Conservation (phyloP, 1,140 invertebrate species). For the Carcinoscorpius rotundicauda region DNA sequence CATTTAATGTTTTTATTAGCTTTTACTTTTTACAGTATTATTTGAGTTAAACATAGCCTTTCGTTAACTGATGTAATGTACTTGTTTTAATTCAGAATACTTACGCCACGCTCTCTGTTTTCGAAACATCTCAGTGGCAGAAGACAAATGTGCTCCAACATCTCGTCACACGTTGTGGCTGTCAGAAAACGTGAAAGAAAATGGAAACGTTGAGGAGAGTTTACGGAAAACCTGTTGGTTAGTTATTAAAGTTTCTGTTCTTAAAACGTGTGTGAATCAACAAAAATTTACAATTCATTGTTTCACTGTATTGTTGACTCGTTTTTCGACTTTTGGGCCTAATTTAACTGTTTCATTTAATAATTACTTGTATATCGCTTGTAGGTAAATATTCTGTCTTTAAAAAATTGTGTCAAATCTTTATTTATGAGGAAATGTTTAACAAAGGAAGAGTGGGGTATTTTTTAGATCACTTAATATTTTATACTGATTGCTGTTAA, state of each 20-base stretch:
- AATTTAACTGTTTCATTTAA: too few relatives aligned
- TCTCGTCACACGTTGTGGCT: constrained; percentile 18
- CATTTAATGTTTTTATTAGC: constrained; percentile 1
- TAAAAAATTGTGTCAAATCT: too few relatives aligned
- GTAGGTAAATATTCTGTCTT: too few relatives aligned
- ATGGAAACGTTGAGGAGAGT: constrained; percentile 19
- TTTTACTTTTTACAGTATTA: constrained; percentile 6
- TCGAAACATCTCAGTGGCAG: constrained; percentile 21
- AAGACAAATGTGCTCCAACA: constrained; percentile 21
- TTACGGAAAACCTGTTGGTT: constrained; percentile 20
- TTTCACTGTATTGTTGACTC: too few relatives aligned
- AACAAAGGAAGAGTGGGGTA: too few relatives aligned
- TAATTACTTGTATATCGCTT: too few relatives aligned
- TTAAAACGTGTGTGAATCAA: too few relatives aligned
- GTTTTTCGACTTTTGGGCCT: too few relatives aligned
- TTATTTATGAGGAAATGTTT: too few relatives aligned
- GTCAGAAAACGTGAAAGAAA: constrained; percentile 16
- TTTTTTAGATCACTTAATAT: too few relatives aligned
- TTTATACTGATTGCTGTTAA: too few relatives aligned
- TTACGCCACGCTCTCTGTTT: constrained; percentile 21
- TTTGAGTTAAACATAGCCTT: not conserved
- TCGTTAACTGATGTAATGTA: not conserved
- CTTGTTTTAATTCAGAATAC: constrained; percentile 17
- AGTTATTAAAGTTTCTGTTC: constrained; percentile 1
- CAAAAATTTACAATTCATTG: too few relatives aligned